These are phyloP conservation scores for Eretmodus cyanostictus DNA, from an alignment of 2,113 vertebrate species.

Conservation along the genomic window DNA sequence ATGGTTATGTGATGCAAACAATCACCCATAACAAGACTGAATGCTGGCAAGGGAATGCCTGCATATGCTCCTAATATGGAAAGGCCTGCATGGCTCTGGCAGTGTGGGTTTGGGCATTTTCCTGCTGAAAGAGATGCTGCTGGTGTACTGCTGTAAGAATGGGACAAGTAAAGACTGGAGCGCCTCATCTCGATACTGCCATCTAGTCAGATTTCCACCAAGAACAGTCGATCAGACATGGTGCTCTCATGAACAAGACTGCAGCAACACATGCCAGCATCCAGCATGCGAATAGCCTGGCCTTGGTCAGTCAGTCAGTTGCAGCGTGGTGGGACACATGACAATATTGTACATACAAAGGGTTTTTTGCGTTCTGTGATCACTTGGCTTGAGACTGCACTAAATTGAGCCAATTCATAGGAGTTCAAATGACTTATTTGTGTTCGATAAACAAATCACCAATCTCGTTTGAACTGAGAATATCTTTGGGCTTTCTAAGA, in stretches of 20 bases:
- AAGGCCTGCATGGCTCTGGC: not conserved
- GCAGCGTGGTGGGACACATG: not conserved
- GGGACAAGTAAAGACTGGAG: not conserved
- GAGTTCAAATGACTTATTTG: not conserved
- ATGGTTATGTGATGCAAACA: not conserved
- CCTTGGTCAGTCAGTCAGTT: not conserved
- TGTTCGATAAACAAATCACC: not conserved
- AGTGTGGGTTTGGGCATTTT: not conserved
- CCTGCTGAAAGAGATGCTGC: not conserved
- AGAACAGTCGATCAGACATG: not conserved
- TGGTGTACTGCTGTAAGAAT: not conserved
- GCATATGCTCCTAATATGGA: not conserved
- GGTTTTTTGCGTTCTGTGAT: not conserved
- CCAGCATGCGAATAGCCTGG: not conserved
- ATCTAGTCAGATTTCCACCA: not conserved
- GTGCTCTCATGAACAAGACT: not conserved
- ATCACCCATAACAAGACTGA: not conserved
- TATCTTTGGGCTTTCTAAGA: not conserved
- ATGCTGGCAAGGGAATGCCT: not conserved
- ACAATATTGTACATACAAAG: not conserved
- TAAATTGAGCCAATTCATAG: not conserved
- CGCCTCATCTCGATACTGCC: not conserved
- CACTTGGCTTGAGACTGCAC: not conserved
- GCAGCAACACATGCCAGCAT: not conserved
- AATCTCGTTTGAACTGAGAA: not conserved